phyloP scores from a whole-genome alignment of 2,888 invertebrate species.

The Hanleya hanleyi region DNA sequence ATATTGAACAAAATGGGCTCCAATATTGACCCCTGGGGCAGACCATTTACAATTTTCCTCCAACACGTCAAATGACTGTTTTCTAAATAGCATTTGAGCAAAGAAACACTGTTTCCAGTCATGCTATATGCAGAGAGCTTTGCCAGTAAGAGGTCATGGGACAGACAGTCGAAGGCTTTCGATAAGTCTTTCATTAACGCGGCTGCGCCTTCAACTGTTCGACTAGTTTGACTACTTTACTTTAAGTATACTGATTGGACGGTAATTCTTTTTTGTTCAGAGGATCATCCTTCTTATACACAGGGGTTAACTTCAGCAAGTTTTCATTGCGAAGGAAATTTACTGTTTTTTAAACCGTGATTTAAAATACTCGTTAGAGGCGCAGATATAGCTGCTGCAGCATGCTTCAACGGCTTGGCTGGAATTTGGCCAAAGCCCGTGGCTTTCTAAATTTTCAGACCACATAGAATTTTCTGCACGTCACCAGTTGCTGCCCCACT shows the following conservation, averaged over 20 bases:
- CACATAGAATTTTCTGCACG: background rate
- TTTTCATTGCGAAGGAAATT: background rate
- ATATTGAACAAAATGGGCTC: too few relatives aligned
- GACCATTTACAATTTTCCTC: too few relatives aligned
- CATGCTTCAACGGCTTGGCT: background rate
- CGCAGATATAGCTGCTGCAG: background rate
- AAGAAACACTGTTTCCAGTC: too few relatives aligned
- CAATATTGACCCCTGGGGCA: too few relatives aligned
- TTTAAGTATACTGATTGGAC: background rate
- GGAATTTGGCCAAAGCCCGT: background rate
- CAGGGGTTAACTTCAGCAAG: too few relatives aligned
- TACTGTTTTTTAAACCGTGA: background rate
- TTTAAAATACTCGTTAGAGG: background rate
- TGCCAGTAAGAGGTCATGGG: too few relatives aligned
- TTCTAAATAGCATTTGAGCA: too few relatives aligned
- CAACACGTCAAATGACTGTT: too few relatives aligned
- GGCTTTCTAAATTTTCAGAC: background rate
- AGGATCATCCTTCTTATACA: background rate
- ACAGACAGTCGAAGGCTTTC: too few relatives aligned
- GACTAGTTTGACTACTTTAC: background rate
- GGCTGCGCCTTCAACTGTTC: background rate
- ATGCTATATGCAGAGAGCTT: too few relatives aligned
- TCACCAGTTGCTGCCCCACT: background rate
- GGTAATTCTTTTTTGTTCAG: background rate
- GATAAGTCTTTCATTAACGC: background rate